phyloP scores from a whole-genome alignment of 2,797 vertebrate genomes.

The Falco cherrug region DNA sequence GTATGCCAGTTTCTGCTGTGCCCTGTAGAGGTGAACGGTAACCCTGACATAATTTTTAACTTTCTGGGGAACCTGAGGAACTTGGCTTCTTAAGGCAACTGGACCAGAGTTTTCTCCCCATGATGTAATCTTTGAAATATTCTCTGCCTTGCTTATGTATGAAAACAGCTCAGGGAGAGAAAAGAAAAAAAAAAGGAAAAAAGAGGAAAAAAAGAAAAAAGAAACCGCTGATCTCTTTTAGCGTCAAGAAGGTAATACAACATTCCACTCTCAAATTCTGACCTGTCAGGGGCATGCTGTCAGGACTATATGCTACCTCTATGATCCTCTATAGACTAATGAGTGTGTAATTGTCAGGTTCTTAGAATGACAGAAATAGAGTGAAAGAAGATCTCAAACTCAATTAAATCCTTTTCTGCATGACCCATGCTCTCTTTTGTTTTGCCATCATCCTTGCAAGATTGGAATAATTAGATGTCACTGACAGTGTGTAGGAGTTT shows the following conservation, averaged over 20 bases:
- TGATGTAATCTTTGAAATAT: neutral
- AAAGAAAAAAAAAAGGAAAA: fast-evolving
- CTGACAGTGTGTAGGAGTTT: neutral
- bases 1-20: neutral
- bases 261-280: neutral
- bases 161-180: neutral
- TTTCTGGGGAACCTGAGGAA: neutral
- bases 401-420: neutral
- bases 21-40: neutral
- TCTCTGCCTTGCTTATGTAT: neutral
- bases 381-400: neutral
- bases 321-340: neutral
- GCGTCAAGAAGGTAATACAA: neutral
- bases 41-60: neutral
- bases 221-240: neutral
- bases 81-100: neutral
- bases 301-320: neutral
- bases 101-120: neutral
- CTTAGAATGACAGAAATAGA: neutral
- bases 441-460: neutral
- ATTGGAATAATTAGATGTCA: neutral
- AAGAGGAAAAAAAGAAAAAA: too few species aligned
- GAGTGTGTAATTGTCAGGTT: neutral
- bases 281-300: neutral
- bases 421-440: neutral